Evolutionary conservation across 1,140 invertebrate genomes (phyloP).

Genomic region (Trypoxylus dichotomus): DNA sequence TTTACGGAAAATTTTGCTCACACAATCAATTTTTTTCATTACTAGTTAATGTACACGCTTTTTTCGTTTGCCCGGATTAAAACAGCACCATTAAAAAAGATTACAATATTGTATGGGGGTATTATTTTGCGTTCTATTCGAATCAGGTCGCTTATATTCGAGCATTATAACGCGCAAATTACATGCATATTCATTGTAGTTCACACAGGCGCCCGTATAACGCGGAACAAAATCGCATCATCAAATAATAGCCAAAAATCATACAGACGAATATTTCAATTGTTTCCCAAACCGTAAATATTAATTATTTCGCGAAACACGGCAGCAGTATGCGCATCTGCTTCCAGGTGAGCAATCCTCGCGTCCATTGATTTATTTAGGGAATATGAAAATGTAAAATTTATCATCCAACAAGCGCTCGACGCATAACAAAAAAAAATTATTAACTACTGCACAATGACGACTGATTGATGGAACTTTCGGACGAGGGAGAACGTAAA

Average conservation of each 20-base stretch:
- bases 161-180: neutral
- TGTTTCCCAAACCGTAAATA: neutral
- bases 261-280: neutral
- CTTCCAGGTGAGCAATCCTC: neutral
- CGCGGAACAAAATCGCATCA: neutral
- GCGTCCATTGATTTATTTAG: neutral
- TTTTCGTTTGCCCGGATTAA: too few relatives aligned
- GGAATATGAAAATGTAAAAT: constrained; percentile 15
- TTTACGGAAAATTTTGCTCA: too few relatives aligned
- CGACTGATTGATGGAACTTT: constrained; percentile 1
- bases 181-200: neutral
- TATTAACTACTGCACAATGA: constrained; percentile 1
- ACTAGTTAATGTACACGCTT: too few relatives aligned
- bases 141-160: neutral
- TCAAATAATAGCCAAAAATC: constrained; percentile 11
- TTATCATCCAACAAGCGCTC: neutral
- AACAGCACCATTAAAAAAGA: neutral
- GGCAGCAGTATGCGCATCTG: neutral
- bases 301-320: neutral
- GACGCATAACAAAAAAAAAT: neutral
- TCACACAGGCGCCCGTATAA: neutral
- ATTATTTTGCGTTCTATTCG: neutral
- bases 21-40: too few relatives aligned
- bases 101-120: neutral
- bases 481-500: neutral